These are phyloP conservation scores for Araneus ventricosus DNA, from an alignment of 1,140 invertebrate species.

Conservation along the genomic window DNA sequence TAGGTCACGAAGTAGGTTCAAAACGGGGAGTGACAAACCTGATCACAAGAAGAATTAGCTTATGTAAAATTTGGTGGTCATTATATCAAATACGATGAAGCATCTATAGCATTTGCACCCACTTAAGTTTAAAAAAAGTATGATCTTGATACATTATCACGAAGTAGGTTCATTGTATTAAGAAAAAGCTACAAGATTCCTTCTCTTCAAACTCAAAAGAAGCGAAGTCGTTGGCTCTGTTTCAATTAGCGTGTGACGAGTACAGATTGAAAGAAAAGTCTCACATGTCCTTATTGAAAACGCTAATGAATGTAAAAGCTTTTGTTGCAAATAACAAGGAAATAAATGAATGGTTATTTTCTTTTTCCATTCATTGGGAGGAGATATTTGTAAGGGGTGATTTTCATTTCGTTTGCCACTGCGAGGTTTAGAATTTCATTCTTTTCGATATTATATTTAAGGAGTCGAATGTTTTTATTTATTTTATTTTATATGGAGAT, in stretches of 20 bases:
- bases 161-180: background rate
- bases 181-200: background rate
- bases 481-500: no score
- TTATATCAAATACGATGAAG: background rate
- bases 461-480: no score
- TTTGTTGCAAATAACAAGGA: background rate
- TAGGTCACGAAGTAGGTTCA: no score
- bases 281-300: background rate
- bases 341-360: background rate
- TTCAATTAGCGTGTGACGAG: background rate
- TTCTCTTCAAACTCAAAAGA: background rate
- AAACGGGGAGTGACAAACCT: no score
- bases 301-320: background rate
- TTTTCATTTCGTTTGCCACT: no score
- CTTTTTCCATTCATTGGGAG: no score
- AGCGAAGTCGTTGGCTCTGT: background rate
- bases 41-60: no score
- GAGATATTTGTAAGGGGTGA: no score
- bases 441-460: no score
- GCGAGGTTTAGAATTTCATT: no score
- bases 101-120: background rate
- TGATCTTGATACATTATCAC: background rate
- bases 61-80: no score
- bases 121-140: background rate
- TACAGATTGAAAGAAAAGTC: background rate